Percentiles rank a stretch among this genome's conserved stretches.
Conservation (phyloP, 2,797 vertebrate genomes). For the Buceros bicornis region DNA sequence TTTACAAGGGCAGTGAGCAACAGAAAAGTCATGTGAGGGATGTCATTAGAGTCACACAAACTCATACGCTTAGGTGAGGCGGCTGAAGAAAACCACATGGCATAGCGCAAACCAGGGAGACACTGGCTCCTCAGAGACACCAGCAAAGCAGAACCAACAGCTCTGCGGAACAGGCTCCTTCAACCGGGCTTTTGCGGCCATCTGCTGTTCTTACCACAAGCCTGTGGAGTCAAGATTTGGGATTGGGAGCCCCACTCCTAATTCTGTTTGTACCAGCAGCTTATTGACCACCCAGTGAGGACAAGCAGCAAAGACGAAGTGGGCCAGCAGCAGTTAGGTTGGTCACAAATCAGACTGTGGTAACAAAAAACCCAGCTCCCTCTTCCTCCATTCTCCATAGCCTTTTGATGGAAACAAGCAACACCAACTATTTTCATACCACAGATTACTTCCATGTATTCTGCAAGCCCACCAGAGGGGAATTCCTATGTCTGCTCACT, state of each 20-base stretch:
- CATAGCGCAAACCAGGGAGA: fast-evolving
- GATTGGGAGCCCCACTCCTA: neutral
- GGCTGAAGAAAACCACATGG: neutral
- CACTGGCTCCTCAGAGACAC: neutral
- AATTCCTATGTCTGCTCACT: slow-evolving; percentile 31
- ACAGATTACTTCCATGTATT: slow-evolving; percentile 62
- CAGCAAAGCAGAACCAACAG: neutral
- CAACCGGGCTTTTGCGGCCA: neutral
- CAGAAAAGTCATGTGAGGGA: neutral
- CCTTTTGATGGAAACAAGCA: slow-evolving; percentile 13
- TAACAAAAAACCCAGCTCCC: neutral
- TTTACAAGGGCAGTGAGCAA: neutral
- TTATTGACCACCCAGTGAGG: fast-evolving
- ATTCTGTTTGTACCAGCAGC: neutral
- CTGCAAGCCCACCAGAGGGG: slow-evolving; percentile 16
- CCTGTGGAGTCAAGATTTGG: neutral
- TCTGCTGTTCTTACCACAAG: fast-evolving
- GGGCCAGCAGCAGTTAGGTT: neutral
- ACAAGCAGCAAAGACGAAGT: fast-evolving
- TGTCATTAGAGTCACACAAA: neutral
- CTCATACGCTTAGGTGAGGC: fast-evolving
- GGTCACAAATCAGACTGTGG: neutral
- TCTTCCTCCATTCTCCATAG: neutral
- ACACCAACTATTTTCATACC: slow-evolving; percentile 14
- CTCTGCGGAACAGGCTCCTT: neutral